phyloP scores from a whole-genome alignment of 53 echinoderm and acorn worm species.

The Apostichopus leukothele region DNA sequence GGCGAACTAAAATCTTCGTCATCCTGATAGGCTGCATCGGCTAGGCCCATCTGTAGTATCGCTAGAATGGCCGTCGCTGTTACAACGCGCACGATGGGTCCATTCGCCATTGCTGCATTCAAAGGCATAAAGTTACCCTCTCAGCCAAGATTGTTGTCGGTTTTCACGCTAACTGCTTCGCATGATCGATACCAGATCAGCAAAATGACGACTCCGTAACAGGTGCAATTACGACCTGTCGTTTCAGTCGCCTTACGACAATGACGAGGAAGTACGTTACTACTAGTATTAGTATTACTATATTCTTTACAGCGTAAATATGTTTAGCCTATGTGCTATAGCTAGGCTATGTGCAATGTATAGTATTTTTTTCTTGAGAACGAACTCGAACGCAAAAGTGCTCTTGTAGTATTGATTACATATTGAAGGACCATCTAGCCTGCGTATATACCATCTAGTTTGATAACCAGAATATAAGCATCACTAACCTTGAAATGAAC shows the following conservation, averaged over 20 bases:
- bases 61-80: background rate
- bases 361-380: too few relatives aligned
- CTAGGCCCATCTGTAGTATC: background rate
- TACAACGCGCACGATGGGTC: background rate
- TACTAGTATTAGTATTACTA: too few relatives aligned
- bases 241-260: background rate
- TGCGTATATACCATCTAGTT: too few relatives aligned
- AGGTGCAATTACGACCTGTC: background rate
- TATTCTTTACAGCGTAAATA: too few relatives aligned
- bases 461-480: too few relatives aligned
- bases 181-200: background rate
- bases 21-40: background rate
- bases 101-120: background rate
- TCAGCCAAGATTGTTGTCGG: background rate
- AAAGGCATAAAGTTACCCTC: background rate
- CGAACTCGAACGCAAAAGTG: too few relatives aligned
- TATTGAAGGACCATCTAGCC: too few relatives aligned
- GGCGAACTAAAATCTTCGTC: background rate
- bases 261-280: too few relatives aligned
- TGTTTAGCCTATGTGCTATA: too few relatives aligned
- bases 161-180: background rate
- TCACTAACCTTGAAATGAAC: too few relatives aligned
- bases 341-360: too few relatives aligned
- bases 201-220: background rate
- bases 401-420: too few relatives aligned